A percentile compares a stretch with the other conserved stretches of the same genome.
These are phyloP conservation scores for Brachionichthys hirsutus DNA, from an alignment of 2,113 vertebrate species.

Conservation along the genomic window DNA sequence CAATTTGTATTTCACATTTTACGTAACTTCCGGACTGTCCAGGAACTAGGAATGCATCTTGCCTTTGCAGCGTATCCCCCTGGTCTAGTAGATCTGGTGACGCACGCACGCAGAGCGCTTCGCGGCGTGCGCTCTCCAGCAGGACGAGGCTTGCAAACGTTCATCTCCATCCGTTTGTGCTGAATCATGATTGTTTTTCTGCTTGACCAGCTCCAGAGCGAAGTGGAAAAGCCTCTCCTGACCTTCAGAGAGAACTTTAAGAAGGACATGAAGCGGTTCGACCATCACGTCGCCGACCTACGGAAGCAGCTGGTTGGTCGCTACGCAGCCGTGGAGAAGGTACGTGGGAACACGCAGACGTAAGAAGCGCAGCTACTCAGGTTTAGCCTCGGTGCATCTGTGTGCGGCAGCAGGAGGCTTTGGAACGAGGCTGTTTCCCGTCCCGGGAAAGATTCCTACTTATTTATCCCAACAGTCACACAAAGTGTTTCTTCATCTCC, in stretches of 20 bases:
- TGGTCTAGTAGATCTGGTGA: too few species aligned
- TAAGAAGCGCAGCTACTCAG: background rate
- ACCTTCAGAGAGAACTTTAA: conserved; percentile 97
- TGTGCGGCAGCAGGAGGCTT: conserved; percentile 22
- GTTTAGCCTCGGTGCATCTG: conserved; percentile 5
- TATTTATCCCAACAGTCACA: conserved; percentile 32
- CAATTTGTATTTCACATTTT: too few species aligned
- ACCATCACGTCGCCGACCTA: conserved; percentile 92
- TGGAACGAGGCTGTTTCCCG: conserved; percentile 19
- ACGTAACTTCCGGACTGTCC: too few species aligned
- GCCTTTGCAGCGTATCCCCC: too few species aligned
- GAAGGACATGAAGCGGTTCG: conserved; percentile 97
- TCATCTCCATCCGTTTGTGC: background rate
- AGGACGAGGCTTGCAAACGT: too few species aligned
- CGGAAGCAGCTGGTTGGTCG: conserved; percentile 93
- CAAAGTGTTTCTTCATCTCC: conserved; percentile 42
- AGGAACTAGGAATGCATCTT: too few species aligned
- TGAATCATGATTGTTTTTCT: background rate
- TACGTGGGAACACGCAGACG: conserved; percentile 42
- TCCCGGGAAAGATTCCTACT: conserved; percentile 35
- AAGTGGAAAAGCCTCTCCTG: conserved; percentile 96
- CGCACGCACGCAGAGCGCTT: too few species aligned
- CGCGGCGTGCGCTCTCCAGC: too few species aligned
- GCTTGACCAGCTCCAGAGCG: conserved; percentile 86
- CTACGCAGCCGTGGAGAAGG: conserved; percentile 90